phyloP scores from a whole-genome alignment of 2,797 vertebrate genomes.

The Enteromius fasciolatus region DNA sequence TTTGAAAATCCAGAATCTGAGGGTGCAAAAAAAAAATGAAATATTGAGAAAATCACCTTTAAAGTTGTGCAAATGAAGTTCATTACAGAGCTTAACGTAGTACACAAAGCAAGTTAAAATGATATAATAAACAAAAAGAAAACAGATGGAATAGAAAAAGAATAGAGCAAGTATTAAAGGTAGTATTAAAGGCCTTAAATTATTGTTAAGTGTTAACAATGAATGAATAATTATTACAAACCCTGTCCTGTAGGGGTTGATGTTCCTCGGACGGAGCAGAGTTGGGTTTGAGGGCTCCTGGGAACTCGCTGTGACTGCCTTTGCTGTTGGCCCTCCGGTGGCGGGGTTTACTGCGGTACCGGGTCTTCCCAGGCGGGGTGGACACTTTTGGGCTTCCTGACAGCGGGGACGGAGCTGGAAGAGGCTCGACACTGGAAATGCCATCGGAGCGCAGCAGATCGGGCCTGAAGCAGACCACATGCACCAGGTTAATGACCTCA shows the following conservation, averaged over 20 bases:
- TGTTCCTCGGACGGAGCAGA: slow-evolving; percentile 73
- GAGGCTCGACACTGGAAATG: slow-evolving; percentile 85
- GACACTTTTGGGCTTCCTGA: slow-evolving; percentile 95
- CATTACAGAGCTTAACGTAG: too few relatives aligned
- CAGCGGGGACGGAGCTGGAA: slow-evolving; percentile 85
- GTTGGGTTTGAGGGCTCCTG: slow-evolving; percentile 81
- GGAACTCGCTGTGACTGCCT: slow-evolving; percentile 92
- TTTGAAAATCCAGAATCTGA: too few relatives aligned
- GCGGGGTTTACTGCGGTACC: slow-evolving; percentile 93
- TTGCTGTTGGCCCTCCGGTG: slow-evolving; percentile 95
- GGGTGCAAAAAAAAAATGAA: too few relatives aligned
- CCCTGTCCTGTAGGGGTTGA: slow-evolving; percentile 71
- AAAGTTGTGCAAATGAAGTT: too few relatives aligned
- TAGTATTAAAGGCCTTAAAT: too few relatives aligned
- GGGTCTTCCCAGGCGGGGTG: slow-evolving; percentile 86
- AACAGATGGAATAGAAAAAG: too few relatives aligned
- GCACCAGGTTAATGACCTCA: neutral
- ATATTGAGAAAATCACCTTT: too few relatives aligned
- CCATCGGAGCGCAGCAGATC: slow-evolving; percentile 93
- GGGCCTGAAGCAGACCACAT: slow-evolving; percentile 77
- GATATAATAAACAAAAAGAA: too few relatives aligned
- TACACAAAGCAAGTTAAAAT: too few relatives aligned
- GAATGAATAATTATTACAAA: neutral
- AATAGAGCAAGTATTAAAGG: too few relatives aligned
- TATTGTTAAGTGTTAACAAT: too few relatives aligned